phyloP scores from a whole-genome alignment of 2,888 invertebrate species.

The Athalia cordata region DNA sequence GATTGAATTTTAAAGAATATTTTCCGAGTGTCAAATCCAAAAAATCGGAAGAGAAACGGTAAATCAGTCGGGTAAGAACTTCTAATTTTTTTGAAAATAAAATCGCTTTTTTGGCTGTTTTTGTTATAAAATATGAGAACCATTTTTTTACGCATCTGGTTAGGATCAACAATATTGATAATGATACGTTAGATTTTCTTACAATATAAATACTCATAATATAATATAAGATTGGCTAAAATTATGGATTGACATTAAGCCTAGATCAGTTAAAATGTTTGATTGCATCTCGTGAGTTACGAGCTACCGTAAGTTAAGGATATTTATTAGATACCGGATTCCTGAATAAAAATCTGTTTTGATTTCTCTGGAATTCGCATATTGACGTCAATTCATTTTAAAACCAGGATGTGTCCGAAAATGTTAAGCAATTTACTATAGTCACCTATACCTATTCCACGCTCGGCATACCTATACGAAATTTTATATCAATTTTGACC shows the following conservation, averaged over 20 bases:
- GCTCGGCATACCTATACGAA: background rate
- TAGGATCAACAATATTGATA: background rate
- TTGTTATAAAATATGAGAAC: no score
- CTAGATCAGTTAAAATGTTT: slow-evolving; percentile 20
- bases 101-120: no score
- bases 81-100: no score
- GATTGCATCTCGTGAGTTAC: slow-evolving; percentile 30
- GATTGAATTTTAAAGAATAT: no score
- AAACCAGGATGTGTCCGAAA: slow-evolving; percentile 57
- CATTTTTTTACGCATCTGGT: no score
- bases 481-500: slow-evolving; percentile 33
- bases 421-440: slow-evolving; percentile 44
- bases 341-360: slow-evolving; percentile 62
- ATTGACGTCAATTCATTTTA: slow-evolving; percentile 38
- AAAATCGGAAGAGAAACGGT: no score
- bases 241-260: background rate
- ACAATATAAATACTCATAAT: background rate
- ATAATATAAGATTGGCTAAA: background rate
- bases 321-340: slow-evolving; percentile 59
- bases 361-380: slow-evolving; percentile 53
- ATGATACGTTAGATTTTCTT: background rate
- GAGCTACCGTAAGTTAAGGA: slow-evolving; percentile 59
- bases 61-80: no score
- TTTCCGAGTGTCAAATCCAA: no score
- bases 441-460: background rate